Evolutionary conservation across 1,140 invertebrate genomes (phyloP).

Genomic region (Drosophila nigromelanica): DNA sequence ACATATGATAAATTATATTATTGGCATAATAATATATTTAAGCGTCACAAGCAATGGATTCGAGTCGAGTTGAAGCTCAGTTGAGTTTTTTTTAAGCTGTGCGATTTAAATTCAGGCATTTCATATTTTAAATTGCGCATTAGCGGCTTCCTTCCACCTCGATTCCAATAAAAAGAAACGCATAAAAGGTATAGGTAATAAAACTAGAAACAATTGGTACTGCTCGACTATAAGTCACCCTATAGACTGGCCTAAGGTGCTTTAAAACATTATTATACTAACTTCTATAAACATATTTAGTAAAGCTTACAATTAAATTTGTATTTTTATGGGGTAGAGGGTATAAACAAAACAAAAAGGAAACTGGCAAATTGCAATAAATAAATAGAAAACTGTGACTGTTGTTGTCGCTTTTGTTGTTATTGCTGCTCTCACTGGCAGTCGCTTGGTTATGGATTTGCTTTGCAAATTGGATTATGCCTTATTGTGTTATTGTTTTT

Average conservation of each 20-base stretch:
- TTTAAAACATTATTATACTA: too few relatives aligned
- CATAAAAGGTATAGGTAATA: slow-evolving; percentile 7
- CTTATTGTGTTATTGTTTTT: slow-evolving; percentile 54
- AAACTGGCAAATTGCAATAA: slow-evolving; percentile 59
- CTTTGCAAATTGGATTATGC: slow-evolving; percentile 66
- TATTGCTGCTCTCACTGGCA: slow-evolving; percentile 12
- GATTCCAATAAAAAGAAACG: slow-evolving; percentile 30
- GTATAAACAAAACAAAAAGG: slow-evolving; percentile 24
- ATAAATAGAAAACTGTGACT: slow-evolving; percentile 59
- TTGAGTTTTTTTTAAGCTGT: slow-evolving; percentile 7
- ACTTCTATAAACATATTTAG: neutral
- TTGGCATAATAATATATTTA: slow-evolving; percentile 68
- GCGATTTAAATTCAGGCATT: slow-evolving; percentile 56
- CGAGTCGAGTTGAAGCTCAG: neutral
- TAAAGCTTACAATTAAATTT: too few relatives aligned
- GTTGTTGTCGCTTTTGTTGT: neutral
- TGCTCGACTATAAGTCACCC: neutral
- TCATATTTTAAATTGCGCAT: slow-evolving; percentile 56
- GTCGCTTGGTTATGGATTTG: slow-evolving; percentile 45
- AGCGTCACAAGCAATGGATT: slow-evolving; percentile 29
- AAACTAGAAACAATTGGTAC: slow-evolving; percentile 5
- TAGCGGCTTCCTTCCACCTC: slow-evolving; percentile 57
- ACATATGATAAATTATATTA: slow-evolving; percentile 58
- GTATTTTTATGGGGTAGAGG: neutral
- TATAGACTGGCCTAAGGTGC: neutral